Evolutionary conservation across 2,888 invertebrate species (phyloP), one percentile per base, ranked within the genome.

Genomic region (Caenorhabditis sp.): DNA sequence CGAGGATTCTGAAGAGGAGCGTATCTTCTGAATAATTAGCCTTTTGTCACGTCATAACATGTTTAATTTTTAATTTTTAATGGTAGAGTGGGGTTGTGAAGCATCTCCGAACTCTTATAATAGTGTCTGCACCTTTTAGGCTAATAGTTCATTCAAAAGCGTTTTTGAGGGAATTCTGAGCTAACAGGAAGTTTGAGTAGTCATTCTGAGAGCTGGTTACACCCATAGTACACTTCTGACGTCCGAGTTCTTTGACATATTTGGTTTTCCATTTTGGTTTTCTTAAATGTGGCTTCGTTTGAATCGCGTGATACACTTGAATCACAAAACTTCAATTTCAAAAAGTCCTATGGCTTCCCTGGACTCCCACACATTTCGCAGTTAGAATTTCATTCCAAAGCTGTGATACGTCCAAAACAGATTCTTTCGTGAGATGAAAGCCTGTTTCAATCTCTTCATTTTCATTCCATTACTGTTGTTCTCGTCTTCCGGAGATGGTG

Each of bases 401-500:
- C 56, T 27, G n/a, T n/a, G 9, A 3, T 13, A 35, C 35, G 2
- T 9, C 4, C 2, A 35, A 13, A 2, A 2, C 13, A 9, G 9
- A 9, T 13, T 35, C 35, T 13, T 35, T 35, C 35, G 35, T 2
- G 13, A 35, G 4, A 35, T 35, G 35, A 7, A 9, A 13, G 35
- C 13, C 13, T 35, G 11, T 35, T 9, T 9, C 35, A 15, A 39
- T 22, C 37, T 37, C 35, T 35, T 35, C 20, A 20, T 53, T 30
- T 46, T 35, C 32, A 45, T 66, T 24, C 58, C 46, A 6, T 20
- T 65, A 45, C 9, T 65, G 9, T 41, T 45, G 39, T 43, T 56
- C 20, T 43, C 66, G 3, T 15, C 48, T 6, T 50, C 46, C 11
- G 58, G 46, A 13, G 35, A 68, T 32, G 48, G 50, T 9, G 68